Evolutionary conservation across 2,888 invertebrate genomes (phyloP).

Genomic region (Lasioglossum calceatum): DNA sequence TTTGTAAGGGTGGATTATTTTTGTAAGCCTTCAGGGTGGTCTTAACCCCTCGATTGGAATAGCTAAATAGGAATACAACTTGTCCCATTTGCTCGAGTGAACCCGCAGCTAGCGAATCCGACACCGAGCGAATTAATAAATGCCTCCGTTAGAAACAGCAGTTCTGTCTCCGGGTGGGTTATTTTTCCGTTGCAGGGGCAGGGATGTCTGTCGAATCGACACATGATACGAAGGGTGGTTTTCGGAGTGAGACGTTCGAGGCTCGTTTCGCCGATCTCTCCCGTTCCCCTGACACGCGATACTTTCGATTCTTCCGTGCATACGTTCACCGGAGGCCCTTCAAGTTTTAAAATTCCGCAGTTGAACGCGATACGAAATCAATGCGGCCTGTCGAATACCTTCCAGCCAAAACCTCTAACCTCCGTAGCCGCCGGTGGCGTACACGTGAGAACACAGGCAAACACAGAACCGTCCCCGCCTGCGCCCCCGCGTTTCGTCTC

Average conservation of each 20-base stretch:
- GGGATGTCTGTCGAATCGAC: conserved; percentile 19
- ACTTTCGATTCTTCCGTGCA: conserved; percentile 54
- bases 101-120: background rate
- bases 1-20: background rate
- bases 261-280: conserved; percentile 63
- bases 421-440: conserved; percentile 27
- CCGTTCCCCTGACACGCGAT: conserved; percentile 71
- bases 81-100: background rate
- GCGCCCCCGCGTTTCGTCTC: too few relatives aligned
- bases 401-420: conserved; percentile 34
- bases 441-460: conserved; percentile 46
- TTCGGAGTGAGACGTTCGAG: conserved; percentile 48
- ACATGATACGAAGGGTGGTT: conserved; percentile 51
- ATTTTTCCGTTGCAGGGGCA: background rate
- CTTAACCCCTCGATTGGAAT: background rate
- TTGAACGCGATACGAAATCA: conserved; percentile 78
- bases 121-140: conserved; percentile 5
- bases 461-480: background rate
- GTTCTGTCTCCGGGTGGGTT: background rate
- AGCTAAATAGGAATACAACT: background rate
- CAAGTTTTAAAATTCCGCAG: conserved; percentile 77
- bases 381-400: conserved; percentile 70
- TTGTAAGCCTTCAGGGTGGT: background rate
- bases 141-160: background rate
- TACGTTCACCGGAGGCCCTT: conserved; percentile 67